Percentiles rank a stretch among this genome's conserved stretches.
These are phyloP conservation scores for Nycticorax nycticorax DNA, from an alignment of 2,113 vertebrate genomes.

Conservation along the genomic window DNA sequence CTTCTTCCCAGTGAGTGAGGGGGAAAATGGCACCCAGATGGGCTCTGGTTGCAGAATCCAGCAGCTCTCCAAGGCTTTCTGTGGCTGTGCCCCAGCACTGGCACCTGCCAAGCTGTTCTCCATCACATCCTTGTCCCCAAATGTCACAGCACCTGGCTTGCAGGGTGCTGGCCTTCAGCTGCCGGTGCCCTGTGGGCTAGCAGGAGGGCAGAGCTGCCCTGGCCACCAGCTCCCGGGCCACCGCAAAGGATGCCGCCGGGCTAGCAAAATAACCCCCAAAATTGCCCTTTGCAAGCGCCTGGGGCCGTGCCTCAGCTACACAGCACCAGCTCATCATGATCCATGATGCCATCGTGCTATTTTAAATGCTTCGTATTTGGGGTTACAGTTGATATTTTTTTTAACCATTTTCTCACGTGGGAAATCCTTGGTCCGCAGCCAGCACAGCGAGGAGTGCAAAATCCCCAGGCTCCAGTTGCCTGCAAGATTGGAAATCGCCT, in stretches of 20 bases:
- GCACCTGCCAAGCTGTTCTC: too few species aligned
- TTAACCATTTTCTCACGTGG: not conserved
- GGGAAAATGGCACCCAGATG: rapidly evolving
- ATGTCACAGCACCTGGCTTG: rapidly evolving
- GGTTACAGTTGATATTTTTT: not conserved
- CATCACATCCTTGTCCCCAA: rapidly evolving
- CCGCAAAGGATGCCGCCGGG: rapidly evolving
- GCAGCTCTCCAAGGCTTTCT: not conserved
- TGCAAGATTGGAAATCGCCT: not conserved
- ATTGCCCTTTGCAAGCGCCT: rapidly evolving
- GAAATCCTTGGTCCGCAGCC: not conserved
- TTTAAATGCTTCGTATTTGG: not conserved
- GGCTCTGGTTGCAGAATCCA: not conserved
- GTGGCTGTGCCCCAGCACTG: not conserved
- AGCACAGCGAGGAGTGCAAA: not conserved
- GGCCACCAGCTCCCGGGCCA: too few species aligned
- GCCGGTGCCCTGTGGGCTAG: rapidly evolving
- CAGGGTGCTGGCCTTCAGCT: not conserved
- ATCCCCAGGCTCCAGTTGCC: not conserved
- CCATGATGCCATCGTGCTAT: not conserved
- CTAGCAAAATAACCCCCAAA: too few species aligned
- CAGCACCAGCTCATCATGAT: rapidly evolving
- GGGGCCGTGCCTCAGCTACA: not conserved
- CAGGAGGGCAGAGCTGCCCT: not conserved
- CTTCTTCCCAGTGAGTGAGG: rapidly evolving